Evolutionary conservation across 2,113 vertebrate genomes (phyloP), one percentile per base, ranked within the genome.

Genomic region (Mixornis gularis): DNA sequence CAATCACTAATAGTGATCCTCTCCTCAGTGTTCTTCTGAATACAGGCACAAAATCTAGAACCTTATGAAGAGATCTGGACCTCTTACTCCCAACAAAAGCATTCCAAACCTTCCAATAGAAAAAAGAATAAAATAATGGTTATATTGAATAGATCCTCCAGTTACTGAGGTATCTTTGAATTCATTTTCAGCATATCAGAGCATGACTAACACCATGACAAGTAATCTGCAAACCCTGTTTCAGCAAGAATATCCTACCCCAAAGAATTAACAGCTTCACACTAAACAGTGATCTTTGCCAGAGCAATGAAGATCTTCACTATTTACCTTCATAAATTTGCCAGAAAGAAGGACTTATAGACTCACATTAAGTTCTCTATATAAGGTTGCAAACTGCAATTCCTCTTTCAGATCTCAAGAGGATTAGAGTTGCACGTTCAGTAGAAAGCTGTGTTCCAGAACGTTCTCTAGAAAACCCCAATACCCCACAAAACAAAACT

Each of bases 371-470:
- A 22, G 8, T 21, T 73, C 34, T 63, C 20, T 22, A 53, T 10
- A 2, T 15, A 49, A 40, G 7, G 20, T 7, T 73, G 24, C 40
- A 66, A 80, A 69, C 4, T 56, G n/a, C 44, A 85, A 43, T 38
- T 87, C 52, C n/a, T 76, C 5, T 0, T 69, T 63, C 27, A 60
- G 52, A 71, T 73, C 29, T 41, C 40, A 69, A 59, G 13, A 89
- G 24, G 18, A 73, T 66, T n/a, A 32, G 10, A 73, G 16, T 4
- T 59, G 17, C 17, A 55, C 0, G 0, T 49, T 51, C 38, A 71
- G 26, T 41, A 53, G 30, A 40, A 91, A 66, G 13, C 0, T 82
- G 25, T 16, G 17, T 44, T 89, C 38, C 51, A 80, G 62, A 88
- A 68, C 34, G 79, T 56, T 68, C 7, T 29, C 44, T 51, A 24